Base-by-base conservation (phyloP, 1,140 invertebrate species). In the Sinonovacula constricta region DNA sequence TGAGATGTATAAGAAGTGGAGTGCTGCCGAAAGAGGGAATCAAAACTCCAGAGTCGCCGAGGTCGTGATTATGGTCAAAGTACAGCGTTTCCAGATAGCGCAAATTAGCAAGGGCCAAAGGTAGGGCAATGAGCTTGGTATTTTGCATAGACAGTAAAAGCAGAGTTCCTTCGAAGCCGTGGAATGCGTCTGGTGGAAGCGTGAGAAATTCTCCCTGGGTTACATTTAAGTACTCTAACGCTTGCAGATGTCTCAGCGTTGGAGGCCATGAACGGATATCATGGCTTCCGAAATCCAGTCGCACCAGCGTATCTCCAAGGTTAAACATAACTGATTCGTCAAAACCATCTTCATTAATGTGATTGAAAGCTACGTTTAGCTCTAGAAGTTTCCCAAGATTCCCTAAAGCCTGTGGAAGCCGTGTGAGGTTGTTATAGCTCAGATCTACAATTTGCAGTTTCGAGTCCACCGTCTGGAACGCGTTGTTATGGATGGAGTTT, bases 21-120 rank as follows among this genome's bases (percentile, higher is more conserved):
- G 36, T n/a, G n/a, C n/a, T 59, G 3, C 68, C 68, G 26, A 69
- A 69, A n/a, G 75, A 62, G 3, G 75, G 65, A 30, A 78, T 62
- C 30, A 78, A 34, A 34, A 78, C 45, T 0, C 75, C 75, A 4
- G 75, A 69, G 26, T 78, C 75, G 15, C 66, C 66, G 18, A 78
- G 69, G 3, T 60, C n/a, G 34, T 78, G 75, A n/a, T 78, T 78
- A 28, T 78, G 75, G 31, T 78, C 75, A 28, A 78, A 69, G 30
- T 78, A 60, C 31, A 78, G 34, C 15, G 14, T 59, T 4, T 68
- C 33, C 1, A 78, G 49, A 30, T 54, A 78, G 15, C 66, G 22
- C 12, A 78, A 49, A 53, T 49, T 59, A 10, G 75, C 34, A 18
- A 78, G 22, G 12, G 75, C 75, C 22, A 78, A 30, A 2, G 75